These are phyloP conservation scores for Eolophus roseicapilla DNA, from an alignment of 2,113 vertebrate genomes.

Conservation along the genomic window DNA sequence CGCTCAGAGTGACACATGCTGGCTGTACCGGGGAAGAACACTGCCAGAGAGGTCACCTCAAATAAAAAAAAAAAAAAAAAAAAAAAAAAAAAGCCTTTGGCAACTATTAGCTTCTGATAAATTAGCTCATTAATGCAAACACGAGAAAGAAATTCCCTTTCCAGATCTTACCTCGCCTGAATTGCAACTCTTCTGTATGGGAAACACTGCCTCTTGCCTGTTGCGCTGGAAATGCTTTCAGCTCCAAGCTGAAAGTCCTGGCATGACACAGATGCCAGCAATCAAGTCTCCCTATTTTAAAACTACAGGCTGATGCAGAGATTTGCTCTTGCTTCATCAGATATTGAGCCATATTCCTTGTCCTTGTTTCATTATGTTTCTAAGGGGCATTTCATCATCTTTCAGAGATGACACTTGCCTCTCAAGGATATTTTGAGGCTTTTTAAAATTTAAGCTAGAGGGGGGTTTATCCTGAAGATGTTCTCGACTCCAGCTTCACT, in stretches of 20 bases:
- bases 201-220: not conserved
- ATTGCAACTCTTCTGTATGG: not conserved
- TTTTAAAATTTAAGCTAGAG: not conserved
- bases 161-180: slow-evolving; percentile 23
- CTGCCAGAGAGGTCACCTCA: not conserved
- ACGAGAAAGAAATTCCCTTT: slow-evolving; percentile 26
- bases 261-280: not conserved
- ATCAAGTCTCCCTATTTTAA: not conserved
- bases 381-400: not conserved
- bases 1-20: slow-evolving; percentile 75
- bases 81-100: not conserved
- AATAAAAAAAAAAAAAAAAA: not conserved
- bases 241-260: not conserved
- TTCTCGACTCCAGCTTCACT: not conserved
- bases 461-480: not conserved
- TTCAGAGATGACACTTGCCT: not conserved
- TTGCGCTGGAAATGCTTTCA: not conserved
- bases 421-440: not conserved
- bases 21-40: slow-evolving; percentile 62
- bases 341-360: not conserved
- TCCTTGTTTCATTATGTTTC: not conserved
- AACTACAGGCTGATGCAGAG: not conserved
- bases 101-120: slow-evolving; percentile 41
- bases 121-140: slow-evolving; percentile 55
- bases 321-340: not conserved